Evolutionary conservation across 2,113 vertebrate species (phyloP), one percentile per base, ranked within the genome.

Genomic region (Tretioscincus oriximinensis): DNA sequence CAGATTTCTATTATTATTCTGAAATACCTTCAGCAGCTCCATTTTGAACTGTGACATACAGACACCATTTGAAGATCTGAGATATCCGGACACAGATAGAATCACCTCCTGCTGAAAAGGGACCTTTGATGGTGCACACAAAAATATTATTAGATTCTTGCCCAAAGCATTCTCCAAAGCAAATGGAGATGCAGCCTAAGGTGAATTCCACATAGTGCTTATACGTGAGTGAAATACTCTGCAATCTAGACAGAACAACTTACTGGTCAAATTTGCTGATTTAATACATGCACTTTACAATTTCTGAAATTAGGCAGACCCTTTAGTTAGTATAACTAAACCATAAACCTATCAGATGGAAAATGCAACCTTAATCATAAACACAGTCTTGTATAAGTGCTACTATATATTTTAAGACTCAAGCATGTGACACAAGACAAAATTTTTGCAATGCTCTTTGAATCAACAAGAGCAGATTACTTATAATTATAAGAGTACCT

Each of bases 381-480:
- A 76, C 45, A 16, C 22, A 76, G 58, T 63, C 31, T 45, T 45
- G 31, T 63, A 54, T 76, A 76, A 75, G 54, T 61, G 58, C 58
- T 45, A 41, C 31, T 75, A 63, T 75, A 63, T 61, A 18, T 31
- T 75, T 75, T 63, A 75, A 75, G 11, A 22, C 22, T 7, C 22
- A 7, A 18, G 22, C 73, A 75, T 61, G 73, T 41, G 28, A 75
- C 26, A 41, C 73, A 75, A 63, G 58, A 21, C 31, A 26, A 78
- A 16, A 26, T 28, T 69, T 64, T 74, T 83, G 10, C 45, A 84
- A 82, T 28, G 14, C 14, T 71, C 45, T 28, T 26, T 29, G 81
- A 81, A 11, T 31, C 6, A 68, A n/a, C 20, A 80, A 47, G 54
- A 18, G 31, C 64, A 1, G 0, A 80, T 41, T 2, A 72, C 2